Evolutionary conservation across 2,797 vertebrate genomes (phyloP).

Genomic region (Pangasius larnaudii): DNA sequence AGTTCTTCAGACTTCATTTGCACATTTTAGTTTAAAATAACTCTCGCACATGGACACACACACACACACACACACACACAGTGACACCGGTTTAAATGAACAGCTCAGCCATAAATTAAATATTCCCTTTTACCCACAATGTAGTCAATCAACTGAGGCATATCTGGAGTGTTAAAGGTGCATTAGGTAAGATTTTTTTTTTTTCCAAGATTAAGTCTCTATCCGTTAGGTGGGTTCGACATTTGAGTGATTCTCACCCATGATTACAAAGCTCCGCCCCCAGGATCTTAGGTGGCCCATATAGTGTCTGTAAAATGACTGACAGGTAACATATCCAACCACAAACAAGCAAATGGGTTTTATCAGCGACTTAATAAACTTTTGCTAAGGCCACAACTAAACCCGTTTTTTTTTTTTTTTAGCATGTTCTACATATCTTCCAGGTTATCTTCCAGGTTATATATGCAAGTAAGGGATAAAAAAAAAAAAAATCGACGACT

Average conservation of each 20-base stretch:
- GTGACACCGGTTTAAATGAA: background rate
- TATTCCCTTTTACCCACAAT: background rate
- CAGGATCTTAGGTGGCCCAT: background rate
- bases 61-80: background rate
- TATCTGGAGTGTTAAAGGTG: background rate
- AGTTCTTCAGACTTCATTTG: constrained; percentile 8
- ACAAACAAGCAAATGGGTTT: background rate
- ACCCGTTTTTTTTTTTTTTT: background rate
- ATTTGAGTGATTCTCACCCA: background rate
- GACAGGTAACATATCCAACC: background rate
- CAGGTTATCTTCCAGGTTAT: too few relatives aligned
- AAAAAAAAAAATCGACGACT: background rate
- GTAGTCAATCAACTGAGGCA: background rate
- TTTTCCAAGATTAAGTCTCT: background rate
- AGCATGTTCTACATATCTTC: too few relatives aligned
- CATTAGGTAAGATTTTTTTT: background rate
- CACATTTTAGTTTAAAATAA: constrained; percentile 9
- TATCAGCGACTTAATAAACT: background rate
- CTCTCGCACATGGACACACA: background rate
- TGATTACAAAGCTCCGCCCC: background rate
- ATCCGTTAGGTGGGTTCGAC: background rate
- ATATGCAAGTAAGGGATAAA: too few relatives aligned
- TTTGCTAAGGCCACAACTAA: background rate
- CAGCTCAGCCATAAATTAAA: background rate
- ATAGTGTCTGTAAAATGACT: background rate